Base-by-base conservation (phyloP, 2,888 invertebrate genomes). In the Dryomyza anilis region DNA sequence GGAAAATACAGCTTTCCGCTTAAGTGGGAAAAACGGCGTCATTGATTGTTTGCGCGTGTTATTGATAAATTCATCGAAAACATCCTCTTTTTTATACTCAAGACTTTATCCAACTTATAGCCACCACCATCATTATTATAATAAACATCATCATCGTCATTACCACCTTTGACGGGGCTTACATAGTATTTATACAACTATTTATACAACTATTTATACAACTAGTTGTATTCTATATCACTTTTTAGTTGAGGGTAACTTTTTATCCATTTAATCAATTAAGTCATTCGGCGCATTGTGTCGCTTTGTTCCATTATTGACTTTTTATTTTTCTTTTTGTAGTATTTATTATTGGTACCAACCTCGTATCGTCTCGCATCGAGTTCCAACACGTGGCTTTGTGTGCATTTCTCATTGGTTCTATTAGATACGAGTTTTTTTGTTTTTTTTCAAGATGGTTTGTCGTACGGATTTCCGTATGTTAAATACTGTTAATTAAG, bases 221-320 rank as follows among this genome's bases (percentile, higher is more conserved):
- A n/a, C 21, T 46, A 3, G 3, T 2, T 48, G 48, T 48, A 8
- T 19, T 43, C 19, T 16, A 43, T 43, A 43, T 43, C 19, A 16
- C 12, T n/a, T 63, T 23, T 43, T 65, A 65, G 72, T 71, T 71
- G 67, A 69, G 69, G 67, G 68, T 52, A 69, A 69, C 75, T 80
- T 79, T 80, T 79, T 78, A 78, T 74, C 66, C 76, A 75, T 73
- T 78, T 73, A 78, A 80, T 76, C 80, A 79, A 78, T 79, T 78
- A 79, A 80, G 79, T 76, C 74, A 72, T 79, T 73, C 61, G 64
- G 61, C 21, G 16, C 50, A 30, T 64, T 53, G 43, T 53, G 58
- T 50, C 33, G 46, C 25, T 58, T 58, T 56, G 50, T 66, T 63
- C 63, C 53, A 50, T 39, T 63, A 7, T 39, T 39, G 39, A 14